A percentile compares a stretch with the other conserved stretches of the same genome.
These are phyloP conservation scores for Seriola rivoliana DNA, from an alignment of 2,113 vertebrate species.

Conservation along the genomic window DNA sequence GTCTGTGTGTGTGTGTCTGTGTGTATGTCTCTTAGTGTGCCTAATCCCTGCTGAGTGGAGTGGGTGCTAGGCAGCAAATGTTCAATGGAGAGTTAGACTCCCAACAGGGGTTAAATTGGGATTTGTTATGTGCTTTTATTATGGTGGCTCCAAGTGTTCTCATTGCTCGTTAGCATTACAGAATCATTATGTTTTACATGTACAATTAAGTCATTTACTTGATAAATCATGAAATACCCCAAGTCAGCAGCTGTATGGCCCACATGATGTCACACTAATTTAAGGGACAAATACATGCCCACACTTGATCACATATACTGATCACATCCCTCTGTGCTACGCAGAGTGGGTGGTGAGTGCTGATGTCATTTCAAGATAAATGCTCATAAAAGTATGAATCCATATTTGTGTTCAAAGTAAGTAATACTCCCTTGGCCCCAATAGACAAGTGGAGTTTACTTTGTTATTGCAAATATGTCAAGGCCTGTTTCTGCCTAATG, in stretches of 20 bases:
- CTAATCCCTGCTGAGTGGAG: conserved; percentile 80
- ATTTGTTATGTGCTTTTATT: conserved; percentile 43
- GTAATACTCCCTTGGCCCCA: not conserved
- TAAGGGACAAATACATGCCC: not conserved
- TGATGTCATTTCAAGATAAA: conserved; percentile 17
- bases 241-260: not conserved
- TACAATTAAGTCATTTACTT: not conserved
- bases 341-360: conserved; percentile 12
- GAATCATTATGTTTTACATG: not conserved
- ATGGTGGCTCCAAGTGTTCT: not conserved
- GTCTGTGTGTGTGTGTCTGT: conserved; percentile 31
- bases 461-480: not conserved
- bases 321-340: conserved; percentile 14
- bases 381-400: not conserved
- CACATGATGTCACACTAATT: not conserved
- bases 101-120: conserved; percentile 53
- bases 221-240: not conserved
- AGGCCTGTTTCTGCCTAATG: not conserved
- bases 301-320: not conserved
- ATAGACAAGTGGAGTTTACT: not conserved
- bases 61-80: conserved; percentile 80
- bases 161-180: not conserved
- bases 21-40: conserved; percentile 55
- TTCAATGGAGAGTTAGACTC: conserved; percentile 68
- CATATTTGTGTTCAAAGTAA: not conserved